Base-by-base conservation (phyloP, 2,113 vertebrate genomes). In the Merops nubicus region DNA sequence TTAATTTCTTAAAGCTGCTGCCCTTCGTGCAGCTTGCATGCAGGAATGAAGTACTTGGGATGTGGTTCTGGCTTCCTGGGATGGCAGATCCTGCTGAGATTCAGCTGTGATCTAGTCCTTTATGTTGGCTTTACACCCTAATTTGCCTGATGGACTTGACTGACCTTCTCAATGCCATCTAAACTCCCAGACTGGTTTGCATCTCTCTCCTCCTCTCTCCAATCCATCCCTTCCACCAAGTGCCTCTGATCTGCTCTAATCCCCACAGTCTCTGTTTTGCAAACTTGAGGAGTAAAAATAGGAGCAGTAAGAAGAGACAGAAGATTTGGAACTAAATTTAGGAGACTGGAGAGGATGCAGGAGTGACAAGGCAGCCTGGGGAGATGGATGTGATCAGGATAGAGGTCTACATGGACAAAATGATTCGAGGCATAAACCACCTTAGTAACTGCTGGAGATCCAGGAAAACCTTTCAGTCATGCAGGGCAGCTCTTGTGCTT, bases 261-360 rank as follows among this genome's bases (percentile, higher is more conserved):
- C 84, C 91, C 25, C 45, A 65, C 45, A 5, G 3, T 6, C 11
- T 19, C 47, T 94, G 40, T 56, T 96, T 90, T 91, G 59, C 59
- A 97, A 92, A 91, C 59, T 62, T 36, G 70, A 59, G 34, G 72
- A 36, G 88, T 88, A 80, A 95, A 91, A 88, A 92, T 90, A 91
- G 78, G 45, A 7, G 26, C 54, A 40, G 19, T 23, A 88, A 92
- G 81, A 92, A 92, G 40, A 88, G 81, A 29, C 47, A 48, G 57
- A 93, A 93, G 53, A 80, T 80, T 59, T 83, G 45, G 47, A 70
- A 57, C 75, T 86, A 84, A 88, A 94, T 85, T 77, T 81, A 77
- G 76, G 72, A 77, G 25, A 22, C 4, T 72, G 67, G 63, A 83
- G 75, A 80, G 75, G 67, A 80, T 77, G 54, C 53, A 45, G 36